phyloP scores from a whole-genome alignment of 2,888 invertebrate genomes.

The Brachylomia viminalis region DNA sequence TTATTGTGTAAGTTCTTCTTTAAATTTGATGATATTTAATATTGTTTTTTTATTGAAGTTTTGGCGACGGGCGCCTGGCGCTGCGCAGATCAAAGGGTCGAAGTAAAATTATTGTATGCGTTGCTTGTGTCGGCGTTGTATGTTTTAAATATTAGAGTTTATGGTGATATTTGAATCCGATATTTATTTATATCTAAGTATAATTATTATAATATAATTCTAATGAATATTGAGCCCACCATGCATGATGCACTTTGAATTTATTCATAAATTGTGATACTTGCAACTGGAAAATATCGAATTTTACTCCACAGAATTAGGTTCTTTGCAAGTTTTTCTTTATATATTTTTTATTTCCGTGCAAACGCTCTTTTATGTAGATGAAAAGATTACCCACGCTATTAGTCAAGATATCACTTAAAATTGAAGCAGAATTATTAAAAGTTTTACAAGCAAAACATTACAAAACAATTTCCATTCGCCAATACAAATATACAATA shows the following conservation, averaged over 20 bases:
- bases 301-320: background rate
- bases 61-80: slow-evolving; percentile 51
- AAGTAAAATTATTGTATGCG: slow-evolving; percentile 58
- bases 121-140: slow-evolving; percentile 32
- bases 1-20: slow-evolving; percentile 35
- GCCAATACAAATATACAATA: no score
- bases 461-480: background rate
- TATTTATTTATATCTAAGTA: slow-evolving; percentile 18
- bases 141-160: slow-evolving; percentile 62
- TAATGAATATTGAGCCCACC: slow-evolving; percentile 28
- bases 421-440: background rate
- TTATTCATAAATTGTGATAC: background rate
- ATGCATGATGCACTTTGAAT: background rate
- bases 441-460: background rate
- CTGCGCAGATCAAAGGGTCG: slow-evolving; percentile 66
- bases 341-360: background rate
- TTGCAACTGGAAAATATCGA: background rate
- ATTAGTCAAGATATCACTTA: background rate
- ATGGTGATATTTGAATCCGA: slow-evolving; percentile 39
- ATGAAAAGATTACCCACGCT: background rate
- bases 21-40: slow-evolving; percentile 52
- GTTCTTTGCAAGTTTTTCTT: background rate
- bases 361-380: background rate
- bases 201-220: slow-evolving; percentile 15
- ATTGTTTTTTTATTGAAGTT: slow-evolving; percentile 68